These are phyloP conservation scores for Perognathus longimembris DNA, from an alignment of 2,113 vertebrate species.

Conservation along the genomic window DNA sequence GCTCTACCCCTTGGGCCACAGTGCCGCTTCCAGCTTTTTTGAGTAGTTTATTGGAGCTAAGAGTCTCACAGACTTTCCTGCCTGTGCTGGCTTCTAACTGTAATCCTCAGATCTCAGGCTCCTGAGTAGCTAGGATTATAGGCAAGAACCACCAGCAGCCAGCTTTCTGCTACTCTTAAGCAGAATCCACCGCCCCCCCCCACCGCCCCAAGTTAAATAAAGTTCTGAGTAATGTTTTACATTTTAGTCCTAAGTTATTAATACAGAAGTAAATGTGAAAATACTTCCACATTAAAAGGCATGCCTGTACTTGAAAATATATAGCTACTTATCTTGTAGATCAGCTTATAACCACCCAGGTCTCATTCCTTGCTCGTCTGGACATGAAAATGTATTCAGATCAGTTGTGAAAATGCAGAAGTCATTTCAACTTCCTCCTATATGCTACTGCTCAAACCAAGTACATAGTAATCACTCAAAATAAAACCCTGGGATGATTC, in stretches of 20 bases:
- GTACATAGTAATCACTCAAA: constrained; percentile 62
- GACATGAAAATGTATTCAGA: constrained; percentile 67
- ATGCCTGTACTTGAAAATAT: constrained; percentile 69
- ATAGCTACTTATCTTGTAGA: constrained; percentile 58
- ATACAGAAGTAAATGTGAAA: neutral
- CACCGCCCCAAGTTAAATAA: too few species aligned
- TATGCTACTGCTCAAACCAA: constrained; percentile 51
- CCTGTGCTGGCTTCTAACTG: too few species aligned
- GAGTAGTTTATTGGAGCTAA: too few species aligned
- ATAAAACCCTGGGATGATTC: constrained; percentile 3
- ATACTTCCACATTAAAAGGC: constrained; percentile 51
- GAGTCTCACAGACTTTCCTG: too few species aligned
- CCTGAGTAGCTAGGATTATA: too few species aligned
- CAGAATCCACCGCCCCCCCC: constrained; percentile 65
- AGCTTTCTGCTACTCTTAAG: too few species aligned
- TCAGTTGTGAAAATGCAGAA: constrained; percentile 83
- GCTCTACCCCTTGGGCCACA: too few species aligned
- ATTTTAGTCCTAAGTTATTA: constrained; percentile 56
- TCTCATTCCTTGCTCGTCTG: constrained; percentile 62
- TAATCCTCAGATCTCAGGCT: too few species aligned
- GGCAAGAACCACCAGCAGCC: too few species aligned
- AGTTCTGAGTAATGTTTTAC: constrained; percentile 32
- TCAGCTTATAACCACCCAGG: constrained; percentile 50
- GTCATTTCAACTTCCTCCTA: constrained; percentile 77
- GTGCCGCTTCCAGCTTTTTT: too few species aligned